Evolutionary conservation across 2,113 vertebrate species (phyloP), one percentile per base, ranked within the genome.

Genomic region (Pelmatolapia mariae): DNA sequence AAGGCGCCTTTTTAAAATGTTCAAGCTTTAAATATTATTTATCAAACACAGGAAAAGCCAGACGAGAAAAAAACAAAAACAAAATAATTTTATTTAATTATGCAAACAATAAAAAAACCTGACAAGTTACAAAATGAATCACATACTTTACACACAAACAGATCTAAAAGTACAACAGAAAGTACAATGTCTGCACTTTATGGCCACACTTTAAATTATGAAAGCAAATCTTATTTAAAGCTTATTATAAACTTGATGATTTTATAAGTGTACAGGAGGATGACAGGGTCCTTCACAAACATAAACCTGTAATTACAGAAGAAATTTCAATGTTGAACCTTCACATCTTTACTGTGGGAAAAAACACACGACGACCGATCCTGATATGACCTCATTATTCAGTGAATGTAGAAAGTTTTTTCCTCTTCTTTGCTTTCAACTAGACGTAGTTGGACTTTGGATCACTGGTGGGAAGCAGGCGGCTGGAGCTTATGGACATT

Each of bases 391-490:
- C 54, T 71, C 50, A 24, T 40, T 38, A 16, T 54, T 82, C 18
- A 4, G 24, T 80, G 24, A 24, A 40, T 43, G 59, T 15, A 78
- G 18, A n/a, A 63, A 7, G 43, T 59, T 59, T 88, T 22, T 50
- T 36, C 13, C 59, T 83, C 15, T 29, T 11, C 18, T 7, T 22
- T 61, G 19, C 24, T 63, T 59, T 63, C 47, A 8, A 6, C 83
- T 97, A 98, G 92, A 99, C 97, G 0, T 98, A 98, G 94, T 98
- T 97, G 88, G 97, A 97, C 81, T 96, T 97, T 38, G 93, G 89
- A 2, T 68, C 36, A 68, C 91, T 95, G 81, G n/a, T 36, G 16
- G 90, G 8, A 26, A 92, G 96, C 3, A 97, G 95, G 33, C 97
- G 97, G 47, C 95, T 95, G 89, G 95, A 92, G 10, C 93, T 87